Evolutionary conservation across 2,113 vertebrate species (phyloP).

Genomic region (Psittacula cyanocephala): DNA sequence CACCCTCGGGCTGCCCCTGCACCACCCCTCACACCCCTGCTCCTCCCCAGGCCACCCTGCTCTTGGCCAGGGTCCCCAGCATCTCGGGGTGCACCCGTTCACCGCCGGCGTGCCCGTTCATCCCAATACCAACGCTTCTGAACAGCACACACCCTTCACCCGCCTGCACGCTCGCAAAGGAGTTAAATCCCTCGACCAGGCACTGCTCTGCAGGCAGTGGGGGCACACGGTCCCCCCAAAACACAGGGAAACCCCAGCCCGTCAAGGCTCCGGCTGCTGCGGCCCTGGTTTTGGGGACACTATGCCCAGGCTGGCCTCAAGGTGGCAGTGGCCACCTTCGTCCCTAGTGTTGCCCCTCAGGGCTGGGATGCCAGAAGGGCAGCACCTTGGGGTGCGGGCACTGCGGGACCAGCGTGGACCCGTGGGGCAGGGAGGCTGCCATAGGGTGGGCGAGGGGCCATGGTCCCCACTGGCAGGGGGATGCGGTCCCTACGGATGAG

Average conservation of each 20-base stretch:
- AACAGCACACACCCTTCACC: background rate
- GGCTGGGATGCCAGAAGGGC: background rate
- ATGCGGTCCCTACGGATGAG: accelerated
- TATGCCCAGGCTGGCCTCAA: constrained; percentile 40
- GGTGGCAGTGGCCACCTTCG: constrained; percentile 54
- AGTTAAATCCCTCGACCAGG: background rate
- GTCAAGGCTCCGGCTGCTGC: background rate
- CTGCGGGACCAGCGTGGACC: accelerated
- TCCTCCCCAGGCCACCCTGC: accelerated
- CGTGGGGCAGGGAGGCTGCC: background rate
- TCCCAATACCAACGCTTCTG: accelerated
- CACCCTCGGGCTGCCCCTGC: background rate
- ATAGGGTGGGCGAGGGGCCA: background rate
- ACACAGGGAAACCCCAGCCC: accelerated
- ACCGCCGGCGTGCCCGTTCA: accelerated
- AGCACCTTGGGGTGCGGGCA: background rate
- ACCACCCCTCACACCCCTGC: background rate
- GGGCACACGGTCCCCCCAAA: accelerated
- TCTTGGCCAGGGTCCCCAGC: accelerated
- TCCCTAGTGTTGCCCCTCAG: background rate
- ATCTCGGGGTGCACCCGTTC: accelerated
- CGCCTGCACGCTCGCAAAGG: background rate
- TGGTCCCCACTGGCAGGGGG: background rate
- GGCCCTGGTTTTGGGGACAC: background rate
- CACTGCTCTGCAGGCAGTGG: background rate